Percentiles rank a stretch among this genome's conserved stretches.
These are phyloP conservation scores for Tricholauxania praeusta DNA, from an alignment of 2,888 invertebrate genomes.

Conservation along the genomic window DNA sequence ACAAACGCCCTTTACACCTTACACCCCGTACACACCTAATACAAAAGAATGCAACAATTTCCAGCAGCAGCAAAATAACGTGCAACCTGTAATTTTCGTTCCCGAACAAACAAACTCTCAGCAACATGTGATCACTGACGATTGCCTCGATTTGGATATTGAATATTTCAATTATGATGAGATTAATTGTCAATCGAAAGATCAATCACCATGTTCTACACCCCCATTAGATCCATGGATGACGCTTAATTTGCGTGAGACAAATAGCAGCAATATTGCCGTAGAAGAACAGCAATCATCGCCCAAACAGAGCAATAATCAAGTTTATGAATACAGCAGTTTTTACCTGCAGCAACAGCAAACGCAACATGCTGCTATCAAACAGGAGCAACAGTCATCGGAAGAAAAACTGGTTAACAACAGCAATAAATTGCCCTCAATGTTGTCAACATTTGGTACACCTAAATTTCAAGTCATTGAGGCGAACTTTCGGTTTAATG, in stretches of 20 bases:
- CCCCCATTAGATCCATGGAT: conserved; percentile 68
- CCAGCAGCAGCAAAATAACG: conserved; percentile 17
- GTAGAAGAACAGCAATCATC: conserved; percentile 46
- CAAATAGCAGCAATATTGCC: conserved; percentile 10
- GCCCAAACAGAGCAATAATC: conserved; percentile 56
- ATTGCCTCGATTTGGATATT: conserved; percentile 59
- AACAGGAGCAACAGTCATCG: conserved; percentile 39
- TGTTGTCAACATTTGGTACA: conserved; percentile 64
- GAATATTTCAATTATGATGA: conserved; percentile 69
- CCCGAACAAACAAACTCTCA: neutral
- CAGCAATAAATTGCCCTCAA: conserved; percentile 62
- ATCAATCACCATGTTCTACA: conserved; percentile 68
- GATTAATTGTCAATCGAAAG: conserved; percentile 68
- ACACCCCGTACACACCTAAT: conserved; percentile 44
- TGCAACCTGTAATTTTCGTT: conserved; percentile 4
- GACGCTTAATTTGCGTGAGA: conserved; percentile 59
- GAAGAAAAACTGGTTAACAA: conserved; percentile 15
- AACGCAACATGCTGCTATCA: conserved; percentile 24
- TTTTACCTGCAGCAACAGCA: conserved; percentile 43
- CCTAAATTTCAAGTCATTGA: conserved; percentile 58
- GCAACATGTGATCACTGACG: conserved; percentile 22
- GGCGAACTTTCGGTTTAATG: conserved; percentile 11
- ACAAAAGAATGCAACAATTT: conserved; percentile 37
- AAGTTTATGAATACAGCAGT: conserved; percentile 32
- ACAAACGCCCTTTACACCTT: conserved; percentile 51